These are phyloP conservation scores for Cardinalis cardinalis DNA, from an alignment of 2,113 vertebrate species.

Conservation along the genomic window DNA sequence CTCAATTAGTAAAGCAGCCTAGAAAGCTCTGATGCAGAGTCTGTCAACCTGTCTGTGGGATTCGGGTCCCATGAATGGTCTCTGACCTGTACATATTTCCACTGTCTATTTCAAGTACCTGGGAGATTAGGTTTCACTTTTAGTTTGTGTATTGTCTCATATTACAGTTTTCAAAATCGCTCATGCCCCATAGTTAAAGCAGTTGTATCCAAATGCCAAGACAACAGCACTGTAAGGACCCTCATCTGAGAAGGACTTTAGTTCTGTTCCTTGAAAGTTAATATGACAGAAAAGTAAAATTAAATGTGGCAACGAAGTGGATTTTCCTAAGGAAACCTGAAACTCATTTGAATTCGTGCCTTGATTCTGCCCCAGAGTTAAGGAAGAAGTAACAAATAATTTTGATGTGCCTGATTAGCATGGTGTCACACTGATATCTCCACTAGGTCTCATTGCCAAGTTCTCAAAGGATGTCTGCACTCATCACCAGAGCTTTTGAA, in stretches of 20 bases:
- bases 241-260: neutral
- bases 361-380: neutral
- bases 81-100: neutral
- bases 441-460: neutral
- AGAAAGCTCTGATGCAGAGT: neutral
- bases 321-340: neutral
- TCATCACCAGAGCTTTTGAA: neutral
- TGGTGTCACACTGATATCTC: neutral
- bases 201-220: neutral
- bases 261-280: neutral
- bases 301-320: neutral
- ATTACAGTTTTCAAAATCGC: neutral
- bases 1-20: neutral
- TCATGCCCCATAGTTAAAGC: neutral
- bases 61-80: neutral
- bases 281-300: neutral
- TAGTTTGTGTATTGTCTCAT: neutral
- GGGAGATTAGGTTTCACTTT: neutral
- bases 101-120: neutral
- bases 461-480: neutral
- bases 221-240: neutral
- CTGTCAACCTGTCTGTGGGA: accelerated
- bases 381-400: neutral
- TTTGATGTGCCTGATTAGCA: neutral
- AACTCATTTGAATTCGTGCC: neutral